A percentile compares a stretch with the other conserved stretches of the same genome.
Conservation (phyloP, 2,888 invertebrate genomes). For the Hermaeophaga mercurialis region DNA sequence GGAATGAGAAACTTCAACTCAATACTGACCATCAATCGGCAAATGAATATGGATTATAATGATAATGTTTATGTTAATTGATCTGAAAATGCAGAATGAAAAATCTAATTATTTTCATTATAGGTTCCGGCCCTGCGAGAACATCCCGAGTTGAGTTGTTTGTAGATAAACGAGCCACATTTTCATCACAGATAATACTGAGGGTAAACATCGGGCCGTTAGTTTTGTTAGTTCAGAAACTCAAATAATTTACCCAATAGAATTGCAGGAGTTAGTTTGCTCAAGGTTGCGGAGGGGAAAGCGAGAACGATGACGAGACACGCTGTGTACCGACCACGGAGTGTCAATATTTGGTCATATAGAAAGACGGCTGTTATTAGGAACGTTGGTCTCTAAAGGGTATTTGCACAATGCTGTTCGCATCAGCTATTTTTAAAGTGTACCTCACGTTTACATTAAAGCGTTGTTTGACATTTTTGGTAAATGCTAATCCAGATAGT, state of each 20-base stretch:
- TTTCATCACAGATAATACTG: conserved; percentile 59
- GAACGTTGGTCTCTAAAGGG: conserved; percentile 33
- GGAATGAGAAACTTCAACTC: too few species aligned
- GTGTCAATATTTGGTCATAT: conserved; percentile 57
- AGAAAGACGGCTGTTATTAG: conserved; percentile 56
- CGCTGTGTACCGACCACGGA: conserved; percentile 54
- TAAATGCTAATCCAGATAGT: too few species aligned
- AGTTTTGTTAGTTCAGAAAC: conserved; percentile 60
- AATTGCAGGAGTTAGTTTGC: conserved; percentile 54
- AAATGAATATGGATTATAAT: neutral
- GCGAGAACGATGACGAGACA: conserved; percentile 42
- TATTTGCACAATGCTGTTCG: conserved; percentile 27
- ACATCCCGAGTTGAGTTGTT: conserved; percentile 45
- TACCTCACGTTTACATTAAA: too few species aligned
- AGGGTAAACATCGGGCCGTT: conserved; percentile 56
- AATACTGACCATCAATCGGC: too few species aligned
- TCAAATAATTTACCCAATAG: conserved; percentile 60
- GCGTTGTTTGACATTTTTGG: too few species aligned
- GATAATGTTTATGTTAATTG: too few species aligned
- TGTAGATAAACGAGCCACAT: conserved; percentile 55
- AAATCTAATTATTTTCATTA: too few species aligned
- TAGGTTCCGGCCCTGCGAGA: conserved; percentile 11
- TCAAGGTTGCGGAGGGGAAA: conserved; percentile 44
- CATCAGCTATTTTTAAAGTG: conserved; percentile 18
- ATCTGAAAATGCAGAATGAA: too few species aligned